Evolutionary conservation across 2,888 invertebrate species (phyloP).

Genomic region (Drosophila helvetica): DNA sequence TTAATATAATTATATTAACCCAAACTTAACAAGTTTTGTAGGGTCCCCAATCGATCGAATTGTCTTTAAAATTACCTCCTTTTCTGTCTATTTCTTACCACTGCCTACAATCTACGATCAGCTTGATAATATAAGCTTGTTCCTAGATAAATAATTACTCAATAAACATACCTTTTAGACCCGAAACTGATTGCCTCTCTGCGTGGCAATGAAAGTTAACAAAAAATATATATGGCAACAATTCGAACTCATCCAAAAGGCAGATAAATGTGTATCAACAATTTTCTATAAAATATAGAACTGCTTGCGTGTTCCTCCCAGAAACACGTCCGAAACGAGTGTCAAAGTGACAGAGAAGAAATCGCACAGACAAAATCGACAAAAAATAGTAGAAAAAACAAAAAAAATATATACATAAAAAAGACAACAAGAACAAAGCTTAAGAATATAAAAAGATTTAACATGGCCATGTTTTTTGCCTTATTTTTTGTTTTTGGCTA

Average conservation of each 20-base stretch:
- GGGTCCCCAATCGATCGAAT: background rate
- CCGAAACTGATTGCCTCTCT: background rate
- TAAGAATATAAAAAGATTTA: constrained; percentile 56
- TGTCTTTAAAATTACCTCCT: background rate
- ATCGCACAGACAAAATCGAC: constrained; percentile 41
- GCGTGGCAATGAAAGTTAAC: background rate
- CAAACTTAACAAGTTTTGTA: too few relatives aligned
- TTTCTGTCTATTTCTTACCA: background rate
- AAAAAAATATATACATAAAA: constrained; percentile 20
- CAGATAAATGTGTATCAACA: constrained; percentile 44
- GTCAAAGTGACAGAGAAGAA: constrained; percentile 48
- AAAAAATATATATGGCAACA: background rate
- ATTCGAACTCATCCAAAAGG: constrained; percentile 2
- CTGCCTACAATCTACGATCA: background rate
- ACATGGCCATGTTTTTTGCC: constrained; percentile 42
- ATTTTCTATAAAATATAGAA: constrained; percentile 34
- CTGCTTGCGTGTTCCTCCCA: constrained; percentile 58
- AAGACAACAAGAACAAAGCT: constrained; percentile 29
- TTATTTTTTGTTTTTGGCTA: constrained; percentile 59
- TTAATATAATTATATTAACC: too few relatives aligned
- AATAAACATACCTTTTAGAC: background rate
- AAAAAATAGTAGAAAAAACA: constrained; percentile 33
- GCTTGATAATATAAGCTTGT: background rate
- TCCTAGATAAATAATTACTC: background rate
- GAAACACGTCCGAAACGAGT: constrained; percentile 63